Evolutionary conservation across 2,113 vertebrate genomes (phyloP), one percentile per base, ranked within the genome.

Genomic region (Lophura nycthemera): DNA sequence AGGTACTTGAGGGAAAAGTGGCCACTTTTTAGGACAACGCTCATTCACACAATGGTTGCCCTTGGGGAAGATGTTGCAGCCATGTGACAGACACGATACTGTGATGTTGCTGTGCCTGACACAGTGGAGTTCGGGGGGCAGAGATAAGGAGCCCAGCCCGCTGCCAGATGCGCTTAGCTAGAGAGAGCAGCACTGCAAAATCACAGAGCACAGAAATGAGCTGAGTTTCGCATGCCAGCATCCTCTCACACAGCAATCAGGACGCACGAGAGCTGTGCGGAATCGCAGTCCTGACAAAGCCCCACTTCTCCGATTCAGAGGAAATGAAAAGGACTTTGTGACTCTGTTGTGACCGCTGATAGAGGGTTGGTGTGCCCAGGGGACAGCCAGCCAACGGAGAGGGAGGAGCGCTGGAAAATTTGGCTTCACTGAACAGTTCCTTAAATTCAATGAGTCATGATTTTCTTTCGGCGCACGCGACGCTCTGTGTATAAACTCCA

Each of bases 401-500:
- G 50, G 50, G 56, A 91, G 48, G 20, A 94, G 30, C 82, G 24
- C 50, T 78, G 74, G 45, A 63, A 93, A 86, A 93, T 64, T 66
- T 88, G 69, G 60, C 67, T 85, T 83, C 66, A 42, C 42, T 88
- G 54, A 86, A 71, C 29, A 64, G 38, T 78, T 90, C 57, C 73
- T 92, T 77, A 70, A 83, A 95, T 88, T 89, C 60, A 83, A 0
- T 80, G 82, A 92, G 73, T 93, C 86, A 67, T 32, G 22, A 42
- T 56, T 89, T 81, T 93, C 84, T 80, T 74, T 81, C 0, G 0
- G 19, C 29, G 61, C 10, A 11, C 80, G 86, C 29, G 50, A 69
- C 19, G 8, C 17, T 77, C 60, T 77, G 24, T 67, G 38, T 80
- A 38, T 83, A 88, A 86, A 94, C 52, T 89, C 42, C 64, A 70